Conservation (phyloP, 2,888 invertebrate genomes). For the Eledona agricola region DNA sequence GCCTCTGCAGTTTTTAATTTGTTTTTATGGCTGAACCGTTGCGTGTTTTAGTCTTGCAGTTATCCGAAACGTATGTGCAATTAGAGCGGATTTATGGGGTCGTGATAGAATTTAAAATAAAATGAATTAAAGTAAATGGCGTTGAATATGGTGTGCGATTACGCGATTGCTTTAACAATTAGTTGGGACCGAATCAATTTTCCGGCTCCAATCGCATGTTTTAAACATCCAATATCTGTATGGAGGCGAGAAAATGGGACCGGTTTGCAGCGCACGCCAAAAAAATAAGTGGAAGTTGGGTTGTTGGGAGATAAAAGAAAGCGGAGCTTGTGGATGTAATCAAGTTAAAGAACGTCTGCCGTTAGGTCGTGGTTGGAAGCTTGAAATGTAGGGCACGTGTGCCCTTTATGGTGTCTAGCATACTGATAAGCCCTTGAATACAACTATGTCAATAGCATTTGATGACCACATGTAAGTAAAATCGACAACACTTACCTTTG, state of each 20-base stretch:
- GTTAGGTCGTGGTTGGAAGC: conserved; percentile 43
- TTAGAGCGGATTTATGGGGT: conserved; percentile 22
- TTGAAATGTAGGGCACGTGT: conserved; percentile 54
- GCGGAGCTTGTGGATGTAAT: conserved; percentile 51
- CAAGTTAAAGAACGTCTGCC: conserved; percentile 54
- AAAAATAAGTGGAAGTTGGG: conserved; percentile 26
- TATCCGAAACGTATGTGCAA: conserved; percentile 32
- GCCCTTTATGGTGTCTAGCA: conserved; percentile 50
- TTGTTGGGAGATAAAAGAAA: conserved; percentile 36
- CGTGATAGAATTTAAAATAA: conserved; percentile 32
- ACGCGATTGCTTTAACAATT: conserved; percentile 11
- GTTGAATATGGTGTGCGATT: conserved; percentile 14
- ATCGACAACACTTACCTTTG: conserved; percentile 39
- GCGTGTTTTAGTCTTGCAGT: conserved; percentile 27
- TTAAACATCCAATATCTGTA: conserved; percentile 30
- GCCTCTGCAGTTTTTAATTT: conserved; percentile 23
- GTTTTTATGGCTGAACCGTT: conserved; percentile 17
- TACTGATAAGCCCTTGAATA: conserved; percentile 52
- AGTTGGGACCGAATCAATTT: conserved; percentile 18
- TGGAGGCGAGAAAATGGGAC: conserved; percentile 17
- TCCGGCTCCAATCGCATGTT: conserved; percentile 15
- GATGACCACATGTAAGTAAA: conserved; percentile 52
- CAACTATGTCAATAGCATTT: conserved; percentile 47
- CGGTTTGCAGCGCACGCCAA: conserved; percentile 11
- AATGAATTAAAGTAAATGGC: conserved; percentile 31